A percentile compares a stretch with the other conserved stretches of the same genome.
These are phyloP conservation scores for Piezodorus guildinii DNA, from an alignment of 1,140 invertebrate genomes.

Conservation along the genomic window DNA sequence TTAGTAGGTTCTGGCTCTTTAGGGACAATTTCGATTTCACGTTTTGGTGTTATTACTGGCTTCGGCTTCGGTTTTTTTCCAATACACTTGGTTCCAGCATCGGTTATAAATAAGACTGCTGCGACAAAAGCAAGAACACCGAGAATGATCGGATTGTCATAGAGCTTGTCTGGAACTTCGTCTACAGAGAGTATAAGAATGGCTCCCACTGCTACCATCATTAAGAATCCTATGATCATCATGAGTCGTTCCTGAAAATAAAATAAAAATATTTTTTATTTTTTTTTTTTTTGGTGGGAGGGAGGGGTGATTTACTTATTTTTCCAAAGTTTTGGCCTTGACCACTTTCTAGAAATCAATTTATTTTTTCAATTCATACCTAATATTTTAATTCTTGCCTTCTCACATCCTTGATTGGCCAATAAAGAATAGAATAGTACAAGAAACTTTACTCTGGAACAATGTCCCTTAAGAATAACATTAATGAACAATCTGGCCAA, in stretches of 20 bases:
- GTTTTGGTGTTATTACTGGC: background rate
- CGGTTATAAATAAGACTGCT: slow-evolving; percentile 52
- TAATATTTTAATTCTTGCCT: too few species aligned
- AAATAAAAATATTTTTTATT: background rate
- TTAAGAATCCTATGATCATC: slow-evolving; percentile 49
- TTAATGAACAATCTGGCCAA: too few species aligned
- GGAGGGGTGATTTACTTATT: too few species aligned
- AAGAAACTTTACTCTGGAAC: too few species aligned
- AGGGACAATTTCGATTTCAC: slow-evolving; percentile 9
- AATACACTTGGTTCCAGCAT: slow-evolving; percentile 37
- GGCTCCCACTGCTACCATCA: slow-evolving; percentile 53
- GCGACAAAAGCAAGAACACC: slow-evolving; percentile 53
- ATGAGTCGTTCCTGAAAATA: slow-evolving; percentile 46
- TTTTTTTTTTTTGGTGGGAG: too few species aligned
- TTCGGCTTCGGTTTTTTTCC: slow-evolving; percentile 16
- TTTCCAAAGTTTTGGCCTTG: too few species aligned
- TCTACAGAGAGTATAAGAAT: slow-evolving; percentile 56
- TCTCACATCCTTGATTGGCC: too few species aligned
- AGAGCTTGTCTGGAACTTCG: slow-evolving; percentile 47
- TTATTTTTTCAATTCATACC: too few species aligned
- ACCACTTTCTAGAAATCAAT: too few species aligned
- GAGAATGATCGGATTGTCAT: slow-evolving; percentile 57
- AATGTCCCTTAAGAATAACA: too few species aligned
- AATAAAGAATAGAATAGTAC: too few species aligned
- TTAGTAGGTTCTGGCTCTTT: background rate